Evolutionary conservation across 2,888 invertebrate species (phyloP).

Genomic region (Coleophora deauratella): DNA sequence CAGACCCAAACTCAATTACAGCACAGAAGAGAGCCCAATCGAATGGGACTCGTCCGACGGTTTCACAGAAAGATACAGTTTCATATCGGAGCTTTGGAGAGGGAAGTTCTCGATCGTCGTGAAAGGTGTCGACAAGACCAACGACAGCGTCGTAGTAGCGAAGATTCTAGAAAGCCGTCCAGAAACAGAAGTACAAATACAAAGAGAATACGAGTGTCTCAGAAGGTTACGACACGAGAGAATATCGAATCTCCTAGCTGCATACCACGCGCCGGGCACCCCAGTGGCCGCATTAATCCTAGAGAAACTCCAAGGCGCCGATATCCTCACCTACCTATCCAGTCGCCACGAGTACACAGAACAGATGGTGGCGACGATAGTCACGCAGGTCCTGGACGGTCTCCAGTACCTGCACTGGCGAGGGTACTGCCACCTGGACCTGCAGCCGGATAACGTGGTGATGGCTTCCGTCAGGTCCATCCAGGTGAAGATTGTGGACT

Average conservation of each 20-base stretch:
- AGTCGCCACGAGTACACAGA: constrained; percentile 94
- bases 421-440: constrained; percentile 89
- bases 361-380: constrained; percentile 90
- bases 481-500: constrained; percentile 93
- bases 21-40: constrained; percentile 81
- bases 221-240: constrained; percentile 90
- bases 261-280: constrained; percentile 79
- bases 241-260: constrained; percentile 83
- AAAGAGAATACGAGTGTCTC: constrained; percentile 88
- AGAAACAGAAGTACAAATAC: constrained; percentile 78
- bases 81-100: constrained; percentile 88
- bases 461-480: constrained; percentile 89
- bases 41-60: constrained; percentile 81
- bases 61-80: constrained; percentile 84
- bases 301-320: constrained; percentile 92
- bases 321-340: constrained; percentile 90
- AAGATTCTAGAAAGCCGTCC: constrained; percentile 84
- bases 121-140: constrained; percentile 82
- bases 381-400: constrained; percentile 90
- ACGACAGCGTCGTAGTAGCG: constrained; percentile 84
- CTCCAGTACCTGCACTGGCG: constrained; percentile 97
- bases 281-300: constrained; percentile 82
- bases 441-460: constrained; percentile 96
- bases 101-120: constrained; percentile 91
- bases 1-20: constrained; percentile 81